Evolutionary conservation across 2,113 vertebrate species (phyloP).

Genomic region (Cercocebus atys): DNA sequence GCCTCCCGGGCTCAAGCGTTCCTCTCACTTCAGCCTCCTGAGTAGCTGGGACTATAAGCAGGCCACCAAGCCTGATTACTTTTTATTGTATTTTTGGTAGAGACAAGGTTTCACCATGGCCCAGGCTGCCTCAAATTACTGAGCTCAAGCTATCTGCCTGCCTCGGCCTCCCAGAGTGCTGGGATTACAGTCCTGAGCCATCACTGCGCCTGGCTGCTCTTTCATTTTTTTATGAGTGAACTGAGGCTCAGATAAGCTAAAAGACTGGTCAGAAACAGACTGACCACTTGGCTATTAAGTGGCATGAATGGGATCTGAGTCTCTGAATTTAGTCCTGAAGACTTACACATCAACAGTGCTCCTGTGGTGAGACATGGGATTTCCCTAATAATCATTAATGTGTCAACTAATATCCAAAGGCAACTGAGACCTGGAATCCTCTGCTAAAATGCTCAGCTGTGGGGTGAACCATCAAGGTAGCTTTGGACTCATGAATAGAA

Average conservation of each 20-base stretch:
- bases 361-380: background rate
- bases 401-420: background rate
- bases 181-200: too few species aligned
- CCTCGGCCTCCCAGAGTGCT: too few species aligned
- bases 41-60: too few species aligned
- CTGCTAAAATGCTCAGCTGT: background rate
- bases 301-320: background rate
- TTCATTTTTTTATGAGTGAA: slow-evolving; percentile 14
- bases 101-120: too few species aligned
- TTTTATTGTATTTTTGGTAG: too few species aligned
- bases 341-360: background rate
- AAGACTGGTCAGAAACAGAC: background rate
- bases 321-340: background rate
- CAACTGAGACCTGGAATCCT: background rate
- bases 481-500: background rate
- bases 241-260: background rate
- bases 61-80: too few species aligned
- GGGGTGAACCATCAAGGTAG: background rate
- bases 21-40: too few species aligned
- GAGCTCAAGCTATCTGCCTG: too few species aligned
- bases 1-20: too few species aligned
- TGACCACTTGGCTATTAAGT: background rate
- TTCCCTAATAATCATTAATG: slow-evolving; percentile 10
- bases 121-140: too few species aligned
- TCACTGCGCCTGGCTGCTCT: too few species aligned